Evolutionary conservation across 2,888 invertebrate genomes (phyloP).

Genomic region (Tenthredo amoena): DNA sequence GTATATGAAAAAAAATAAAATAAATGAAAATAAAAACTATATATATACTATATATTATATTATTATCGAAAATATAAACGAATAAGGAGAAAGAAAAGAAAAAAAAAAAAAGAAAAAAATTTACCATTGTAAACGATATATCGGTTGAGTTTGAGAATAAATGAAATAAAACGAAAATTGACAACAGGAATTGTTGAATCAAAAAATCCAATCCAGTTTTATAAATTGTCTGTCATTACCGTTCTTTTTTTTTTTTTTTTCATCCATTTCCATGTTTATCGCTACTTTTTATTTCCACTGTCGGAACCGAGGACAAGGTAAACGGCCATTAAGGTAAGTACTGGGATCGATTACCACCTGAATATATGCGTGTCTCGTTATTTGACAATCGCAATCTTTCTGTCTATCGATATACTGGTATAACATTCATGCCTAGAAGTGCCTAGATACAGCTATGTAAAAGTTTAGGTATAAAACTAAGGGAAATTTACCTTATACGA

Average conservation of each 20-base stretch:
- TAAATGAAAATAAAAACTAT: neutral
- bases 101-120: neutral
- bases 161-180: neutral
- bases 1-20: neutral
- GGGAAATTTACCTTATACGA: neutral
- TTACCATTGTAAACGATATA: neutral
- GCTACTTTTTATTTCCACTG: neutral
- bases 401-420: neutral
- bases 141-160: constrained; percentile 8
- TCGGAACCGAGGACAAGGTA: neutral
- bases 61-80: neutral
- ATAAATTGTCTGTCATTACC: neutral
- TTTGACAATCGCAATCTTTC: neutral
- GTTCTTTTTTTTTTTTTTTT: neutral
- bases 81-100: neutral
- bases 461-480: neutral
- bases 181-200: neutral
- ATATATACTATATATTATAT: neutral
- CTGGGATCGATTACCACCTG: neutral
- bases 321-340: constrained; percentile 21
- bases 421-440: neutral
- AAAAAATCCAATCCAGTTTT: neutral
- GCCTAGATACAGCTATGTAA: neutral
- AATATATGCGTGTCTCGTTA: neutral
- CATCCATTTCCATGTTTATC: neutral